These are phyloP conservation scores for Xylocampa areola DNA, from an alignment of 2,888 invertebrate genomes.

Conservation along the genomic window DNA sequence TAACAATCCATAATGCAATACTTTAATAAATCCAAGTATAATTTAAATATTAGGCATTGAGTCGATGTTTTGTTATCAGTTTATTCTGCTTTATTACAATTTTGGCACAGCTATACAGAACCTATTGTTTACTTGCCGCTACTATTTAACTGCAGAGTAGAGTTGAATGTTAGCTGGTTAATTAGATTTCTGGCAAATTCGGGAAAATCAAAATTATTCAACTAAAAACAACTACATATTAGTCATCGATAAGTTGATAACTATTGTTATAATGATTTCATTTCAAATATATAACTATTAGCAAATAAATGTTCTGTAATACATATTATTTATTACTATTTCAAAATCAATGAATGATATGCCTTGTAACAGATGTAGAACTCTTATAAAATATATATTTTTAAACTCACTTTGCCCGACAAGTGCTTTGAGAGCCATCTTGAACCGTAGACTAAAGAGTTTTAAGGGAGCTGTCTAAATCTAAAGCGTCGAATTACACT, in stretches of 20 bases:
- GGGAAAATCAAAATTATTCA: constrained; percentile 32
- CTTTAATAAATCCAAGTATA: background rate
- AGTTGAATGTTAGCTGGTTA: background rate
- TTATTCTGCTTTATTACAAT: constrained; percentile 4
- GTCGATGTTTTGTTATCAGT: background rate
- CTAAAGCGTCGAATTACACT: constrained; percentile 14
- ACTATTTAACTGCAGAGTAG: background rate
- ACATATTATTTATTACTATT: background rate
- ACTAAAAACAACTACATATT: constrained; percentile 62
- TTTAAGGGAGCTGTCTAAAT: constrained; percentile 33
- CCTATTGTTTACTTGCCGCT: constrained; percentile 27
- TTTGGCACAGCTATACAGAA: background rate
- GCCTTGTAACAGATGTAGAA: constrained; percentile 14
- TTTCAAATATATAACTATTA: constrained; percentile 6
- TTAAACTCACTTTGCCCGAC: constrained; percentile 95
- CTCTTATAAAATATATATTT: constrained; percentile 52
- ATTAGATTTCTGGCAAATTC: constrained; percentile 1
- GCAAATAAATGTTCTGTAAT: constrained; percentile 1
- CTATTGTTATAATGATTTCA: constrained; percentile 30
- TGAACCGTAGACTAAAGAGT: constrained; percentile 83
- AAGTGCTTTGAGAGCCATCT: constrained; percentile 96
- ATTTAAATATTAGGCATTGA: background rate
- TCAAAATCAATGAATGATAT: background rate
- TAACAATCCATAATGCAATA: constrained; percentile 3
- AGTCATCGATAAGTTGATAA: constrained; percentile 69